Base-by-base conservation (phyloP, 2,888 invertebrate species). In the Hydropsyche betteni region DNA sequence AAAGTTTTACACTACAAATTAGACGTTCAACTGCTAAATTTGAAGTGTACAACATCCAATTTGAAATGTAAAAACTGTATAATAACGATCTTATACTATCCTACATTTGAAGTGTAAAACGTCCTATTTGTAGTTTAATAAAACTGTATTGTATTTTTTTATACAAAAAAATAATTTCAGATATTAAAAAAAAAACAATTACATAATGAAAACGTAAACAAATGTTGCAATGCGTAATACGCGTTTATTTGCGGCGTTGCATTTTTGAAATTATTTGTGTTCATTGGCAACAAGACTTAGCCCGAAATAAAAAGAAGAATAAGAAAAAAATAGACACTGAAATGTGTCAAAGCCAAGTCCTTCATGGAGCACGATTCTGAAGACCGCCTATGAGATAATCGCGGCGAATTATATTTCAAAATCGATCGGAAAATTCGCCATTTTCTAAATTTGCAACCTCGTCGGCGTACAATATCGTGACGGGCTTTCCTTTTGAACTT, bases 301-400 rank as follows among this genome's bases (percentile, higher is more conserved):
- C 7, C 36, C 34, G 24, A 61, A 33, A 34, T 36, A 12, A 64
- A 4, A 64, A 61, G 24, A 61, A 61, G 10, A 16, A 61, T 16
- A 24, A 6, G 55, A 61, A 61, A 61, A 61, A 61, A 12, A 61
- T 24, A 24, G 0, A 51, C 16, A 33, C 16, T 61, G 61, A 61
- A 64, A 64, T 36, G 34, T 33, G 64, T 64, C 64, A 64, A 34
- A 64, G 64, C 64, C 64, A 64, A 64, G 64, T 36, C 36, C 36
- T 64, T 64, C 64, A 36, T 64, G 64, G 33, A 36, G n/a, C 36
- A 4, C 10, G 34, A 64, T 36, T 64, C 36, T 36, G 36, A 64
- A 34, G 4, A 10, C 34, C 34, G 24, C 34, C 36, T 5, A 34
- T 64, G 64, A 12, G 8, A 34, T 64, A 36, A 34, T 10, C 7